Conservation (phyloP, 2,113 vertebrate genomes). For the Pholis gunnellus region DNA sequence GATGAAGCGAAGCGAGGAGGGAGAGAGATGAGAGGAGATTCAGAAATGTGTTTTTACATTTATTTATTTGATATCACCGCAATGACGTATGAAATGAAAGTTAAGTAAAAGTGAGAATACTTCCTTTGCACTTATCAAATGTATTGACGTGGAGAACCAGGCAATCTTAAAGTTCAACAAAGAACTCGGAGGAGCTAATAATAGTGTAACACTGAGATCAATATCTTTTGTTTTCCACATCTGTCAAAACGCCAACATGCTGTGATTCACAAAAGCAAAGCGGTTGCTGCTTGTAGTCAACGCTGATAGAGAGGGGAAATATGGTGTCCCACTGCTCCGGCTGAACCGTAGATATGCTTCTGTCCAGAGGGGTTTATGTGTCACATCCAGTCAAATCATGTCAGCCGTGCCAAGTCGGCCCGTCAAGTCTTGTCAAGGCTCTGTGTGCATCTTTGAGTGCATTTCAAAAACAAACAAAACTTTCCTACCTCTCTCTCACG, state of each 20-base stretch:
- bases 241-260: constrained; percentile 32
- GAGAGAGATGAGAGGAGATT: not conserved
- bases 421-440: constrained; percentile 50
- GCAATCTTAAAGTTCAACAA: constrained; percentile 3
- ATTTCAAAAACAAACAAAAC: constrained; percentile 9
- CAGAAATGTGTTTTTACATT: not conserved
- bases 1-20: not conserved
- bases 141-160: not conserved
- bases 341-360: constrained; percentile 41
- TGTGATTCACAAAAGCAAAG: constrained; percentile 32
- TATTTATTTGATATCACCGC: not conserved
- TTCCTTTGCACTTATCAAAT: constrained; percentile 1
- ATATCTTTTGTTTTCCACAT: constrained; percentile 7
- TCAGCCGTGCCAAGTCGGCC: constrained; percentile 20
- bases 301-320: constrained; percentile 47
- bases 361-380: constrained; percentile 57
- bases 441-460: constrained; percentile 8
- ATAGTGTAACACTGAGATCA: constrained; percentile 27
- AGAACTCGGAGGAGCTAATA: not conserved
- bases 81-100: not conserved
- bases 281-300: constrained; percentile 4
- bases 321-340: constrained; percentile 51
- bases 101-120: not conserved
- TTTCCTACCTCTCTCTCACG: constrained; percentile 92
- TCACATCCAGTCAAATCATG: constrained; percentile 48